Evolutionary conservation across 1,140 invertebrate species (phyloP), one percentile per base, ranked within the genome.

Genomic region (Spodoptera frugiperda): DNA sequence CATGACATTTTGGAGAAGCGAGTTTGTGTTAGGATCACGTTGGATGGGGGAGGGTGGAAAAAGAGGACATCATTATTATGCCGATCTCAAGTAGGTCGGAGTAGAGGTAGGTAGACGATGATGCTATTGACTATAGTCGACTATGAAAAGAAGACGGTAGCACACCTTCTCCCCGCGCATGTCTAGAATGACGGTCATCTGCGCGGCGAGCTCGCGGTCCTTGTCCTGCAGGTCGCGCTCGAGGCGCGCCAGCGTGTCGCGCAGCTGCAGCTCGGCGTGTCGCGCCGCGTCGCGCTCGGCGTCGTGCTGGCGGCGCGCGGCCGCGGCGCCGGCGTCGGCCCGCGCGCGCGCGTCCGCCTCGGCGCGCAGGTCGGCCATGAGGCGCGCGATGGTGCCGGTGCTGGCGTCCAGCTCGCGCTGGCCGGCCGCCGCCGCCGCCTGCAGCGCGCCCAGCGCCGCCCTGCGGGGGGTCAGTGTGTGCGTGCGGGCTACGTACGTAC

Each of bases 81-180:
- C 25, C 25, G 25, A 1, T 25, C 5, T 25, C 25, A 4, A 25
- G 25, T 25, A 25, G 5, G 2, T 25, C 25, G 25, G 25, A 4
- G 25, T 25, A 25, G 5, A 25, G 25, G 25, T 25, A 25, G 21
- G 21, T 25, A 25, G 3, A 25, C 0, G 25, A 25, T 25, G 25
- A 4, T 4, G 2, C 25, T 25, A 25, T 25, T 25, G 25, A 25
- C 25, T 25, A 25, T 3, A 25, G 25, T 25, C n/a, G n/a, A n/a
- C n/a, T n/a, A n/a, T n/a, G n/a, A n/a, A n/a, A n/a, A n/a, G n/a
- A n/a, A n/a, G n/a, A n/a, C n/a, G n/a, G n/a, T n/a, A n/a, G n/a
- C n/a, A n/a, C 79, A 89, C 85, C 84, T 88, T 89, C 77, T 91
- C 88, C n/a, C 65, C 80, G 55, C 85, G 80, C 75, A 86, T 84